phyloP scores from a whole-genome alignment of 2,797 vertebrate species.

The Toxotes lorentzi region DNA sequence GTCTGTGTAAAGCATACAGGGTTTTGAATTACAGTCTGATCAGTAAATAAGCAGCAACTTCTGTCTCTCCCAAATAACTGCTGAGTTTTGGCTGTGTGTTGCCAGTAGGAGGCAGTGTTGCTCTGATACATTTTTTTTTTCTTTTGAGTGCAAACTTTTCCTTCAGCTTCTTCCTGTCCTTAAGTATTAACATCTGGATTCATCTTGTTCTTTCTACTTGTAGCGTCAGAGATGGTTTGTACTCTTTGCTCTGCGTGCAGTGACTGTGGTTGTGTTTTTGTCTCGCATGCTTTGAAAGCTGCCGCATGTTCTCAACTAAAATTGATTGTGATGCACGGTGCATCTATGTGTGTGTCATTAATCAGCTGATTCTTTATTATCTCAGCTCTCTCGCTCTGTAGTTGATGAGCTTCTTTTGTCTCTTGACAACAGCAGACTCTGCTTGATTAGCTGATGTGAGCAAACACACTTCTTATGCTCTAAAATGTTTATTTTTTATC shows the following conservation, averaged over 20 bases:
- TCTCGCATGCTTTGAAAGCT: constrained; percentile 33
- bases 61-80: not conserved
- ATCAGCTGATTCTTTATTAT: not conserved
- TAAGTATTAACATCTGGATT: constrained; percentile 43
- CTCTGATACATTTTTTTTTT: constrained; percentile 11
- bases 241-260: constrained; percentile 70
- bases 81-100: not conserved
- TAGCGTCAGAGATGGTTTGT: constrained; percentile 99
- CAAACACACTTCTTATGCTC: not conserved
- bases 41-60: not conserved
- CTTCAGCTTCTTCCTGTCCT: constrained; percentile 61
- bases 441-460: not conserved
- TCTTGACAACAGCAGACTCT: not conserved
- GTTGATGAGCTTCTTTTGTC: not conserved
- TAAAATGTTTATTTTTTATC: constrained; percentile 8
- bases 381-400: not conserved
- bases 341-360: not conserved
- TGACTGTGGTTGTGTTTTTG: constrained; percentile 14
- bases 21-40: not conserved
- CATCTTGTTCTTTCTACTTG: constrained; percentile 76
- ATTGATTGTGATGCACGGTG: not conserved
- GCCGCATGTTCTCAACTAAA: constrained; percentile 26
- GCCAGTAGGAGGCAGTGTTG: constrained; percentile 66
- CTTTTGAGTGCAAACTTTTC: constrained; percentile 30
- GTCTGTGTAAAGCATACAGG: too few species aligned